These are phyloP conservation scores for Ambastaia sidthimunki DNA, from an alignment of 2,797 vertebrate genomes.

Conservation along the genomic window DNA sequence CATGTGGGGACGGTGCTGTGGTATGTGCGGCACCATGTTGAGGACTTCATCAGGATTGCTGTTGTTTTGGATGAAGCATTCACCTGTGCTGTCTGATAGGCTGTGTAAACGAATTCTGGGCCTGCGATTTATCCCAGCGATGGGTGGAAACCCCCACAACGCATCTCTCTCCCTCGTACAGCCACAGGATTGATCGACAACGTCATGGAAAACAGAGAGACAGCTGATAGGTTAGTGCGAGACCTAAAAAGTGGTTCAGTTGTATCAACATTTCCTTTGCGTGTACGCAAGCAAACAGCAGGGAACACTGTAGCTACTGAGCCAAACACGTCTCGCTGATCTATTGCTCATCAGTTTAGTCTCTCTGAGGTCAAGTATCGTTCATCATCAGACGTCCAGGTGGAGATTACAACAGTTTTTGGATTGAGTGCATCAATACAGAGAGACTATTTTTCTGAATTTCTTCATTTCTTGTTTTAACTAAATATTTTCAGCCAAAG, in stretches of 20 bases:
- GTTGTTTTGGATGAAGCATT: constrained; percentile 16
- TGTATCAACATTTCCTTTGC: constrained; percentile 36
- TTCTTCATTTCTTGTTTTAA: not conserved
- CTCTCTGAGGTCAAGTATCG: not conserved
- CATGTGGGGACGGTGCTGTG: constrained; percentile 49
- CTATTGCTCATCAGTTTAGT: not conserved
- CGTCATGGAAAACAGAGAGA: constrained; percentile 77
- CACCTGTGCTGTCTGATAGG: constrained; percentile 17
- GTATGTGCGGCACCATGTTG: constrained; percentile 55
- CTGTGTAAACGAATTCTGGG: constrained; percentile 8
- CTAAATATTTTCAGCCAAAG: not conserved
- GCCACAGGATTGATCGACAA: constrained; percentile 63
- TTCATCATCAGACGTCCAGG: constrained; percentile 2
- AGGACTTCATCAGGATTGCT: constrained; percentile 35
- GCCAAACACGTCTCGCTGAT: constrained; percentile 9
- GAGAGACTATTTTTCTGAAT: not conserved
- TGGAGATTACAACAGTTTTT: constrained; percentile 38
- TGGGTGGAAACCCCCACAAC: constrained; percentile 28
- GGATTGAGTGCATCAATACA: constrained; percentile 1
- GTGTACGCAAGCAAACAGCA: constrained; percentile 34
- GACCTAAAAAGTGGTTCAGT: constrained; percentile 49
- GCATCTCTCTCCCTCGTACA: constrained; percentile 14
- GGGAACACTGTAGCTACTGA: not conserved
- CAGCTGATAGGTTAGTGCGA: constrained; percentile 52
- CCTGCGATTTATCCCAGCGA: constrained; percentile 20